phyloP scores from a whole-genome alignment of 2,113 vertebrate genomes.

The Butorides virescens region DNA sequence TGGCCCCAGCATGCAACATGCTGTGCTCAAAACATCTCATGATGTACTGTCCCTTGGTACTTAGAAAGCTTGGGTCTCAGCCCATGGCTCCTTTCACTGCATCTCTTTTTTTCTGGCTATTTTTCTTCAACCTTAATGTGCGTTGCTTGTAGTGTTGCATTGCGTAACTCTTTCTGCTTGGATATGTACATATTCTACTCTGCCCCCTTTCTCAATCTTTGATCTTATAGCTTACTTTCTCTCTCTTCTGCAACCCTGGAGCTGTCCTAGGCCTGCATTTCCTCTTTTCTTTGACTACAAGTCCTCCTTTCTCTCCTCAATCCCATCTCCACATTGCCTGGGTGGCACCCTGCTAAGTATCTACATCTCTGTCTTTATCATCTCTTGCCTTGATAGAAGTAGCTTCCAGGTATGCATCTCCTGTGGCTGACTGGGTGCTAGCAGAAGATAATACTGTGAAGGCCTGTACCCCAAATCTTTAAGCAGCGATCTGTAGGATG shows the following conservation, averaged over 20 bases:
- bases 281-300: neutral
- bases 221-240: neutral
- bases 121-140: neutral
- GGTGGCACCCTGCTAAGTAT: neutral
- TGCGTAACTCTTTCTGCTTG: neutral
- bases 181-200: neutral
- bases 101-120: neutral
- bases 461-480: neutral
- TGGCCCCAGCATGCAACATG: neutral
- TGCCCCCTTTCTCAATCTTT: neutral
- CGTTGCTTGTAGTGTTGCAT: neutral
- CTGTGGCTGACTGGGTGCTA: neutral
- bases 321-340: neutral
- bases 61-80: neutral
- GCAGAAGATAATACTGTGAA: neutral
- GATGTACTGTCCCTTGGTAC: neutral
- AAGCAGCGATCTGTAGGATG: neutral
- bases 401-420: neutral
- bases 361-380: neutral
- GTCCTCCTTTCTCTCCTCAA: neutral
- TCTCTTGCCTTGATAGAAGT: neutral
- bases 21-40: neutral
- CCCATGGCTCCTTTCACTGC: neutral
- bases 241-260: neutral
- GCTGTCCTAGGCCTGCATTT: neutral